Evolutionary conservation across 2,888 invertebrate species (phyloP).

Genomic region (Andricus quercusramuli): DNA sequence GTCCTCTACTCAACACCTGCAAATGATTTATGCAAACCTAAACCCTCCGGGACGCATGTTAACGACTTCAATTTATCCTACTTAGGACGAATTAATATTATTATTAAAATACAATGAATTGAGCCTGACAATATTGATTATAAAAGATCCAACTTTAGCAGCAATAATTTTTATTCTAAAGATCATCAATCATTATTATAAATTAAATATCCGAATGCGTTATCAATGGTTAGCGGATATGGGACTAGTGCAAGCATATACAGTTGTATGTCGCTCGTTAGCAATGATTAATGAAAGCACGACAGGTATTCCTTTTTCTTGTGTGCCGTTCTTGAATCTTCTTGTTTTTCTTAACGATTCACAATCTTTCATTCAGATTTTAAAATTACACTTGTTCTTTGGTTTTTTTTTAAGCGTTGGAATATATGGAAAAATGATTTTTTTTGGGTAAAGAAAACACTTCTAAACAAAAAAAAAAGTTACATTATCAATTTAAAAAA

Average conservation of each 20-base stretch:
- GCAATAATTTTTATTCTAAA: background rate
- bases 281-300: conserved; percentile 17
- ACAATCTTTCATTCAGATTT: background rate
- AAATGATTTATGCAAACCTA: too few relatives aligned
- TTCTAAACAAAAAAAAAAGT: too few relatives aligned
- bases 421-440: too few relatives aligned
- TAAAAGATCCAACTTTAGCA: conserved; percentile 3
- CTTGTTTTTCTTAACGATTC: background rate
- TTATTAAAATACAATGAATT: conserved; percentile 2
- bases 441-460: too few relatives aligned
- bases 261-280: conserved; percentile 30
- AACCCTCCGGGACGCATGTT: too few relatives aligned
- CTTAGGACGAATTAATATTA: conserved; percentile 14
- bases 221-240: conserved; percentile 29
- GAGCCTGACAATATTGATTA: background rate
- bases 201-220: background rate
- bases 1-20: too few relatives aligned
- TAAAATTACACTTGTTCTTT: background rate
- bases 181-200: conserved; percentile 20
- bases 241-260: background rate
- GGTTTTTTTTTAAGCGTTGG: background rate
- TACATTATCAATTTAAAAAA: too few relatives aligned
- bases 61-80: background rate
- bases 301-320: conserved; percentile 1
- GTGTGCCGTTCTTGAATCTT: background rate